Evolutionary conservation across 2,113 vertebrate species (phyloP).

Genomic region (Fulmarus glacialis): DNA sequence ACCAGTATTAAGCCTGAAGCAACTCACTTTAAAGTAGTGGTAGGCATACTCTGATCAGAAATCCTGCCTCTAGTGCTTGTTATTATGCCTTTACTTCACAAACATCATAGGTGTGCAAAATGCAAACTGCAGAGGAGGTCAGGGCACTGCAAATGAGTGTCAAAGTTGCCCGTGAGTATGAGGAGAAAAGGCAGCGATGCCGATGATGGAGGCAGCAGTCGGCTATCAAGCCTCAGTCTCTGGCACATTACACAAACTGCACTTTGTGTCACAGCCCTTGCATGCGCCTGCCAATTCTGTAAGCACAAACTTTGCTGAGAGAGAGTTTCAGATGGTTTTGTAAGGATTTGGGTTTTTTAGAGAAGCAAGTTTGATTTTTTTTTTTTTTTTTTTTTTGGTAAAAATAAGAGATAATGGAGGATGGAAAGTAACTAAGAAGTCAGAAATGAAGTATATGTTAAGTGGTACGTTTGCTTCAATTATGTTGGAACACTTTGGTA

Average conservation of each 20-base stretch:
- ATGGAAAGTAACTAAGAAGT: not conserved
- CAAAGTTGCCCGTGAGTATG: not conserved
- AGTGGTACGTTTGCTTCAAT: not conserved
- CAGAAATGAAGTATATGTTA: not conserved
- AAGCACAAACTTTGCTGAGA: not conserved
- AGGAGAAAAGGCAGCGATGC: not conserved
- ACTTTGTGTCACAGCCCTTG: not conserved
- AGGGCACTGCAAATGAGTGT: not conserved
- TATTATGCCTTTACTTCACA: no score
- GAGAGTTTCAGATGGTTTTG: not conserved
- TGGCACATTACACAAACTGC: fast-evolving
- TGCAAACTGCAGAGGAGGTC: not conserved
- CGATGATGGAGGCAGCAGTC: not conserved
- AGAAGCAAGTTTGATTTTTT: not conserved
- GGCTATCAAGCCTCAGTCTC: not conserved
- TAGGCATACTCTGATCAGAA: not conserved
- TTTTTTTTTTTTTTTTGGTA: not conserved
- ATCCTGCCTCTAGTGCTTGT: not conserved
- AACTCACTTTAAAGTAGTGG: not conserved
- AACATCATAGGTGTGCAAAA: not conserved
- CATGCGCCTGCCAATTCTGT: not conserved
- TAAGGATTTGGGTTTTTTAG: not conserved
- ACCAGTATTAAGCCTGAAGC: not conserved
- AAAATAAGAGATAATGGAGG: not conserved
- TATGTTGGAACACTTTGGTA: fast-evolving